Evolutionary conservation across 2,888 invertebrate genomes (phyloP).

Genomic region (Sabatieria punctata): DNA sequence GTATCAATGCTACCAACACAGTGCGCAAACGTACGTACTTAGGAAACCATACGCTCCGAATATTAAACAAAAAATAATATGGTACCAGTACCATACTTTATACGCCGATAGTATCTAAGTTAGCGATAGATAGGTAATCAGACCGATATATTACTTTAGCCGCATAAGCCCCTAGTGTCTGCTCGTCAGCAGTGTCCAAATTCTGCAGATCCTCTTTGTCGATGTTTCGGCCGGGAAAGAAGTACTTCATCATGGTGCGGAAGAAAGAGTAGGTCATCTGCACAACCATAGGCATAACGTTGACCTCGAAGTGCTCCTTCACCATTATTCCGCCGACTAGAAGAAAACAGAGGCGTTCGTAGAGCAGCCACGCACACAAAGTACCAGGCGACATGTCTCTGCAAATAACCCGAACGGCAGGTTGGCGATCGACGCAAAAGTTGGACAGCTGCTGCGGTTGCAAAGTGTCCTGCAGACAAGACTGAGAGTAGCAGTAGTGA

Average conservation of each 20-base stretch:
- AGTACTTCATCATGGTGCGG: conserved; percentile 89
- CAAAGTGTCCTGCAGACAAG: conserved; percentile 49
- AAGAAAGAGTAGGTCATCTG: conserved; percentile 44
- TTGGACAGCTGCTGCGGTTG: conserved; percentile 59
- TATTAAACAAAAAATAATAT: no score
- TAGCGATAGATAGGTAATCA: no score
- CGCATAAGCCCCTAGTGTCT: background rate
- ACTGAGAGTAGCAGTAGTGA: no score
- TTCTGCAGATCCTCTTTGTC: conserved; percentile 29
- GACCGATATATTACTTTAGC: no score
- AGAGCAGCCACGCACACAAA: conserved; percentile 6
- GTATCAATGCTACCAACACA: no score
- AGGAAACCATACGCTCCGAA: no score
- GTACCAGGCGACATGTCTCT: conserved; percentile 60
- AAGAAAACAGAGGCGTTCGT: background rate
- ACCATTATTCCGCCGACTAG: conserved; percentile 94
- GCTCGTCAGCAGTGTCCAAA: conserved; percentile 6
- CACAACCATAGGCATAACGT: conserved; percentile 64
- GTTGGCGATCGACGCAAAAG: conserved; percentile 64
- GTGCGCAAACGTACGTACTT: no score
- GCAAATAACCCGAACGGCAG: conserved; percentile 81
- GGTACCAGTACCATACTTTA: no score
- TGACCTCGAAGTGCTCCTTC: conserved; percentile 96
- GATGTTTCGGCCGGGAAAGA: conserved; percentile 81
- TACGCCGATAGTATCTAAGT: no score